phyloP scores from a whole-genome alignment of 2,888 invertebrate genomes.

The Drosophila affinis region DNA sequence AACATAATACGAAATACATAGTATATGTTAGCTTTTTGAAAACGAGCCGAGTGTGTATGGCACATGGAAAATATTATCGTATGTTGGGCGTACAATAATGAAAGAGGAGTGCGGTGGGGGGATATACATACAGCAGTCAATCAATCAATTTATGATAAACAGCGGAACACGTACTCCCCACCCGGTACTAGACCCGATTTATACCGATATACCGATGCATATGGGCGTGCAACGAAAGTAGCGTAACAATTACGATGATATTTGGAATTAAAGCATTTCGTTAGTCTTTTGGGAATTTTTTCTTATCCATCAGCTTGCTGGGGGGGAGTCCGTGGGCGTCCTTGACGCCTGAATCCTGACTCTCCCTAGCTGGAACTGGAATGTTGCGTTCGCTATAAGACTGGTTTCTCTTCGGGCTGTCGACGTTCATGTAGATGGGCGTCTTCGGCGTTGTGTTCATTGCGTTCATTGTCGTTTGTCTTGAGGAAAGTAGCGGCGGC shows the following conservation, averaged over 20 bases:
- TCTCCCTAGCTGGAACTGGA: constrained; percentile 66
- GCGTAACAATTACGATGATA: not conserved
- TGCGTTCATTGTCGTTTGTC: constrained; percentile 31
- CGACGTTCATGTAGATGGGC: constrained; percentile 76
- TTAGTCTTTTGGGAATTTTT: constrained; percentile 80
- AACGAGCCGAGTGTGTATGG: not conserved
- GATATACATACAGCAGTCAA: no score
- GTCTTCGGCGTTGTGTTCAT: constrained; percentile 43
- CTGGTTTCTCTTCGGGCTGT: constrained; percentile 78
- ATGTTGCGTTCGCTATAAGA: constrained; percentile 74
- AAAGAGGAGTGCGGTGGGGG: no score
- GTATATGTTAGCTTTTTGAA: constrained; percentile 5
- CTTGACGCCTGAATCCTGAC: constrained; percentile 17
- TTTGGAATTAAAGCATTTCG: constrained; percentile 79
- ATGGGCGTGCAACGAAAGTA: no score
- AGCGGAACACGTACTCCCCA: no score
- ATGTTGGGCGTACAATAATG: not conserved
- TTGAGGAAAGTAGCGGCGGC: constrained; percentile 19
- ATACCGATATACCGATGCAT: no score
- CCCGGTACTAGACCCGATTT: no score
- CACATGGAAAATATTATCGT: constrained; percentile 5
- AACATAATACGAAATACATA: not conserved
- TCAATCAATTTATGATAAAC: no score
- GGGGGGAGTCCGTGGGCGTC: constrained; percentile 13
- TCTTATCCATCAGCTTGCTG: constrained; percentile 70